Base-by-base conservation (phyloP, 2,888 invertebrate genomes). In the Lapara coniferarum region DNA sequence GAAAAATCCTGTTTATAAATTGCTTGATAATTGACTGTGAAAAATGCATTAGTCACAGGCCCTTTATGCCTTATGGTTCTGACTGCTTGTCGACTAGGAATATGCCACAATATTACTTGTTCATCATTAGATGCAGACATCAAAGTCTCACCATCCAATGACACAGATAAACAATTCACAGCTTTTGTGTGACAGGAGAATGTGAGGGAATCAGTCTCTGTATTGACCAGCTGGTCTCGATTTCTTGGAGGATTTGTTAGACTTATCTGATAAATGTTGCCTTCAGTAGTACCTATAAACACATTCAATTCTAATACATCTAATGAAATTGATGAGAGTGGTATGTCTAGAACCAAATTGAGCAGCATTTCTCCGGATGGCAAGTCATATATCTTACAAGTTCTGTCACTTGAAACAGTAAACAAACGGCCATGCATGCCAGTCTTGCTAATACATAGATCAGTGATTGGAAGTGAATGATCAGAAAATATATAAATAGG, bases 381-480 rank as follows among this genome's bases (percentile, higher is more conserved):
- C 13, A 98, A 85, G 74, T 97, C 96, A 88, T 97, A 98, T 25
- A 98, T 94, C 87, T 97, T 97, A 80, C 97, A 97, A 12, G 97
- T 97, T 77, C 97, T 95, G 85, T 99, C 98, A 68, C 95, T 86
- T 0, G 98, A 98, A 5, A 96, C 96, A 0, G 98, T 96, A 68
- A 95, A 95, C 71, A 98, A 89, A 63, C 97, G 95, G 0, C 97
- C 95, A 69, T 95, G 95, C 67, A 95, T 90, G 0, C 97, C 97
- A 12, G 96, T 96, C 79, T 94, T 93, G 25, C 97, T 97, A 51
- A 98, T 92, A 84, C 95, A 95, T 44, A 98, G 83, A 86, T 97
- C 98, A 16, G 96, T 96, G 0, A 99, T 95, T 0, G 97, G 96
- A 70, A 97, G 86, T 0, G 97, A 96, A 87, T 98, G 98, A 83